Percentiles rank a stretch among this genome's conserved stretches.
phyloP scores from a whole-genome alignment of 2,113 vertebrate genomes.

The Sceloporus tristichus region DNA sequence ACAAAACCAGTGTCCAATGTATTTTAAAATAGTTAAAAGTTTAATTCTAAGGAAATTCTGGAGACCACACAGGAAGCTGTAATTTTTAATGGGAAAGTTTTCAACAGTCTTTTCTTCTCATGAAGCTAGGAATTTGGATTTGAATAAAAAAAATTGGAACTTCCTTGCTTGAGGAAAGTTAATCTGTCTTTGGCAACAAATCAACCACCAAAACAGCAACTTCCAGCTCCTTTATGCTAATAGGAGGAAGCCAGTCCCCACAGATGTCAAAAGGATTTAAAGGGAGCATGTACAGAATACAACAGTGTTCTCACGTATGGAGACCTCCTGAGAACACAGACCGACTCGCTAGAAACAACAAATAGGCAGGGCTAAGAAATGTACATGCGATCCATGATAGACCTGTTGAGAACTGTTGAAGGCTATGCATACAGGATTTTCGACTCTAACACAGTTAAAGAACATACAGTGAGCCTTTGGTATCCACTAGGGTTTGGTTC shows the following conservation, averaged over 20 bases:
- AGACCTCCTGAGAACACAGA: conserved; percentile 46
- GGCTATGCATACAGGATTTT: background rate
- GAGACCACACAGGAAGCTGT: conserved; percentile 60
- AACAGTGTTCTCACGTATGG: conserved; percentile 60
- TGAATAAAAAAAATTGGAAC: conserved; percentile 38
- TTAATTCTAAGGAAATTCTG: conserved; percentile 54
- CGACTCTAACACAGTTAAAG: too few species aligned
- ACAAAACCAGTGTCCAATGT: conserved; percentile 40
- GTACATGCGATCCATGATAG: conserved; percentile 20
- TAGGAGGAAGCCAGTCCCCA: conserved; percentile 67
- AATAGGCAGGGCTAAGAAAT: conserved; percentile 48
- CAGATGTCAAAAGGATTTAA: conserved; percentile 68
- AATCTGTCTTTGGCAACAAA: conserved; percentile 55
- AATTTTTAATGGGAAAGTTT: conserved; percentile 45
- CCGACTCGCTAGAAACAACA: background rate
- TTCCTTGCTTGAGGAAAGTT: conserved; percentile 59
- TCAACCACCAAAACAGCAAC: conserved; percentile 69
- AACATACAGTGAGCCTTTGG: too few species aligned
- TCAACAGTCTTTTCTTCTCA: conserved; percentile 33
- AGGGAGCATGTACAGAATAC: conserved; percentile 58
- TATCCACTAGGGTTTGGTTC: too few species aligned
- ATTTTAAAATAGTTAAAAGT: conserved; percentile 35
- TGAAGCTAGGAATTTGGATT: conserved; percentile 56
- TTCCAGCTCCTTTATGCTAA: conserved; percentile 58
- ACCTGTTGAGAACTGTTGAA: conserved; percentile 9